Conservation (phyloP, 2,113 vertebrate species). For the Trochalopteron elliotii region DNA sequence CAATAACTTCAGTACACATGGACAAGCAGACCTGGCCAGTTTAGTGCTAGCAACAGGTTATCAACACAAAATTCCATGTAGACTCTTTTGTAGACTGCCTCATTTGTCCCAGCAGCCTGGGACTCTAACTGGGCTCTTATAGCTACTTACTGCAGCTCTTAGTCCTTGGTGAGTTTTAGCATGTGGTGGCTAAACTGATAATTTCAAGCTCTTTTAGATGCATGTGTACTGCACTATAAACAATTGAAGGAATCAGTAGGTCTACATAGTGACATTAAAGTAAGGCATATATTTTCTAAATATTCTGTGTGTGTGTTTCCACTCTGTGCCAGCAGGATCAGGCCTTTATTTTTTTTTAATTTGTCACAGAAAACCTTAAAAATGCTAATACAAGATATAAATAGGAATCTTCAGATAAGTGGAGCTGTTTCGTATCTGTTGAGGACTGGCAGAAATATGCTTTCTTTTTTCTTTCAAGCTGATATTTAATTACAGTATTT, state of each 20-base stretch:
- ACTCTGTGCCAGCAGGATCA: background rate
- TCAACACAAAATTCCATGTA: background rate
- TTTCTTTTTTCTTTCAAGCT: background rate
- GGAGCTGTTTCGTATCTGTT: background rate
- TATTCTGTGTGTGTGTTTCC: background rate
- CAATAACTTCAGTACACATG: background rate
- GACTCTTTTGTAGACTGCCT: background rate
- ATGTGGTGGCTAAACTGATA: background rate
- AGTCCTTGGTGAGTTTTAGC: background rate
- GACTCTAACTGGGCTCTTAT: too few species aligned
- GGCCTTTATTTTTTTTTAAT: background rate
- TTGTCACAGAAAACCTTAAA: background rate
- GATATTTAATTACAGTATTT: background rate
- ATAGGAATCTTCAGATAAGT: background rate
- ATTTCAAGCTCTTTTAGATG: background rate
- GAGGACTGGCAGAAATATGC: background rate
- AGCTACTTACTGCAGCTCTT: background rate
- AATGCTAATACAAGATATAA: conserved; percentile 23
- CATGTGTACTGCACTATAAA: background rate
- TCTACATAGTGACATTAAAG: background rate
- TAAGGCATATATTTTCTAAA: background rate
- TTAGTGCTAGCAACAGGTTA: background rate
- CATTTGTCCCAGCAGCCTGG: background rate
- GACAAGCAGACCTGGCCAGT: background rate
- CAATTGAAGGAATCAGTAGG: background rate